These are phyloP conservation scores for Tenebrosternarchus preto DNA, from an alignment of 2,113 vertebrate species.

Conservation along the genomic window DNA sequence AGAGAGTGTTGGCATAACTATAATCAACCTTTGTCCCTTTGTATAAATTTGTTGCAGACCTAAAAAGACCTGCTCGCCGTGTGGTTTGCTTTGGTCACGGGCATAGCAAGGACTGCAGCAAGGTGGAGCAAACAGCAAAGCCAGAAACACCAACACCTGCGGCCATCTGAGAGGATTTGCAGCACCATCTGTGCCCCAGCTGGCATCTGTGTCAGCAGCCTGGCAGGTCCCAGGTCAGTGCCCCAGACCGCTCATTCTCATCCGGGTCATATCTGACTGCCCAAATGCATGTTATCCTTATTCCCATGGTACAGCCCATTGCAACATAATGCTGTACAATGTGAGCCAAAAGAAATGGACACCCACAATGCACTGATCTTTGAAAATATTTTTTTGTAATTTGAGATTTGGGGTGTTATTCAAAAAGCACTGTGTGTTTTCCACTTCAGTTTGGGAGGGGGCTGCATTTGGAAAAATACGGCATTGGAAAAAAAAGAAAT, in stretches of 20 bases:
- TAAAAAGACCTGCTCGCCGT: too few species aligned
- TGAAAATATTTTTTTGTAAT: neutral
- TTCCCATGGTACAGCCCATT: conserved; percentile 17
- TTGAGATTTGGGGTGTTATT: neutral
- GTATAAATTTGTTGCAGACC: too few species aligned
- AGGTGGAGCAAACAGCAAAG: neutral
- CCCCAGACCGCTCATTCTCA: conserved; percentile 28
- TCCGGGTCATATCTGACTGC: conserved; percentile 22
- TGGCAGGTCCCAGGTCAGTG: neutral
- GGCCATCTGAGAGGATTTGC: neutral
- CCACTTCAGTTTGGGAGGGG: neutral
- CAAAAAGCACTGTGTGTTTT: neutral
- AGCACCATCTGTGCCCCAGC: conserved; percentile 20
- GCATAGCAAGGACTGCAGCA: neutral
- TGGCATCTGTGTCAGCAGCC: conserved; percentile 14
- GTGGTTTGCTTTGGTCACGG: too few species aligned
- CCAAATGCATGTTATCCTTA: conserved; percentile 26
- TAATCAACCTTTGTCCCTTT: too few species aligned
- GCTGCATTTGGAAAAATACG: neutral
- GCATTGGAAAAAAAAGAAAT: neutral
- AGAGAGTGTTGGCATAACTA: too few species aligned
- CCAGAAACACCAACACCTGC: conserved; percentile 27
- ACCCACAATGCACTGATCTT: neutral
- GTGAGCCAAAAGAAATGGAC: neutral
- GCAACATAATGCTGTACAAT: conserved; percentile 14